Evolutionary conservation across 2,888 invertebrate species (phyloP), one percentile per base, ranked within the genome.

Genomic region (Polyommatus iphigenia): DNA sequence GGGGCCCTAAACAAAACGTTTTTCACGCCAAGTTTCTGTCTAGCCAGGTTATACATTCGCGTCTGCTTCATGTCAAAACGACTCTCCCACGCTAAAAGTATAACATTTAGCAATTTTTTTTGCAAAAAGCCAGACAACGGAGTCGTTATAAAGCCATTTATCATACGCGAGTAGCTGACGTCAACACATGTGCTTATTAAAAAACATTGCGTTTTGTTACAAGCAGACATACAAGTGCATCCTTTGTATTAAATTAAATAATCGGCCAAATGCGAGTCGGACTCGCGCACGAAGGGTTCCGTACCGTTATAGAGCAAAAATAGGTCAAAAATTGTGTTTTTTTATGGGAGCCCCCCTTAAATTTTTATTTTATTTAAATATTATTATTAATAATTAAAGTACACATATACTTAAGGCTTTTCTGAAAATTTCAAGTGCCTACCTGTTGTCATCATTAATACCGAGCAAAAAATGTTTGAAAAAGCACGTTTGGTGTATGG

Each of bases 121-220:
- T 67, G 67, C 67, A 29, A 67, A 32, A 67, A 29, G 32, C 67
- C 67, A 67, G 67, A 67, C 67, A 29, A 18, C 15, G 1, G 32
- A 4, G 5, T 67, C 67, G 67, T 67, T 67, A 67, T 29, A 67
- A 67, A 67, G 15, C 29, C 24, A 67, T 67, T 67, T 29, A 67
- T 67, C 67, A 67, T 67, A 67, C 29, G 15, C 29, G 15, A 18
- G 67, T 18, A 15, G 29, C 24, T 29, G 67, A 67, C 29, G 67
- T 67, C 67, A 67, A 29, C 67, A 67, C 67, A 67, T 67, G 67
- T 67, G 67, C 18, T 67, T 29, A 67, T 29, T 67, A 67, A 67
- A 67, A 67, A 67, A 29, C 67, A 29, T 32, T 2, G 29, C 18
- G 32, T 67, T 32, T 67, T 67, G 13, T 67, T 67, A 29, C 15